These are phyloP conservation scores for Nemurella pictetii DNA, from an alignment of 2,888 invertebrate genomes.

Conservation along the genomic window DNA sequence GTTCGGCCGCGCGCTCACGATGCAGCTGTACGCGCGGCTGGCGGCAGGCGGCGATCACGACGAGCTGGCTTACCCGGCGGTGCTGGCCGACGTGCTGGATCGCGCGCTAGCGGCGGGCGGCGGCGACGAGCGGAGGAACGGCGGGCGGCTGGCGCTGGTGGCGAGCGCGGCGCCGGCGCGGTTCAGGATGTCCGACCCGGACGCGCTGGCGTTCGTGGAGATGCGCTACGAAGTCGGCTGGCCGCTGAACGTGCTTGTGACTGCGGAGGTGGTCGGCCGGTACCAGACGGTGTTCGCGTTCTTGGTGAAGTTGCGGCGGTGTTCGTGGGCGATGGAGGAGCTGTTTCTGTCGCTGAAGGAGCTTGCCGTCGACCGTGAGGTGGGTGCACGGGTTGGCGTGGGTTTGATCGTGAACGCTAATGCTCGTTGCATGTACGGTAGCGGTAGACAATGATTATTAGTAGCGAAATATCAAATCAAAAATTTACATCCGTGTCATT, in stretches of 20 bases:
- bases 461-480: too few relatives aligned
- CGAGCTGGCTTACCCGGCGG: slow-evolving; percentile 69
- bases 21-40: slow-evolving; percentile 68
- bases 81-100: slow-evolving; percentile 68
- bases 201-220: slow-evolving; percentile 68
- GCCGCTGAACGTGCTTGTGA: slow-evolving; percentile 78
- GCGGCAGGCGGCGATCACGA: slow-evolving; percentile 66
- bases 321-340: slow-evolving; percentile 72
- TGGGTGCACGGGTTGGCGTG: too few relatives aligned
- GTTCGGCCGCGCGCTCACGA: slow-evolving; percentile 72
- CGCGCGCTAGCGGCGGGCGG: slow-evolving; percentile 68
- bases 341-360: slow-evolving; percentile 32
- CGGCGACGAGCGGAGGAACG: slow-evolving; percentile 22
- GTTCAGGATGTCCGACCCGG: slow-evolving; percentile 52
- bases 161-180: slow-evolving; percentile 20
- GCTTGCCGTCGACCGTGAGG: slow-evolving; percentile 15
- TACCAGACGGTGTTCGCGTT: slow-evolving; percentile 75
- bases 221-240: slow-evolving; percentile 72
- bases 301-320: slow-evolving; percentile 71
- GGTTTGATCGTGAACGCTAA: too few relatives aligned
- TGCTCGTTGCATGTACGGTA: too few relatives aligned
- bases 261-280: slow-evolving; percentile 67
- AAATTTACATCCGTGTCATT: too few relatives aligned
- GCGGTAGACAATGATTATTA: too few relatives aligned
- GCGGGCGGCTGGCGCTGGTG: slow-evolving; percentile 26